phyloP scores from a whole-genome alignment of 2,113 vertebrate genomes.

The Phrynosoma platyrhinos region DNA sequence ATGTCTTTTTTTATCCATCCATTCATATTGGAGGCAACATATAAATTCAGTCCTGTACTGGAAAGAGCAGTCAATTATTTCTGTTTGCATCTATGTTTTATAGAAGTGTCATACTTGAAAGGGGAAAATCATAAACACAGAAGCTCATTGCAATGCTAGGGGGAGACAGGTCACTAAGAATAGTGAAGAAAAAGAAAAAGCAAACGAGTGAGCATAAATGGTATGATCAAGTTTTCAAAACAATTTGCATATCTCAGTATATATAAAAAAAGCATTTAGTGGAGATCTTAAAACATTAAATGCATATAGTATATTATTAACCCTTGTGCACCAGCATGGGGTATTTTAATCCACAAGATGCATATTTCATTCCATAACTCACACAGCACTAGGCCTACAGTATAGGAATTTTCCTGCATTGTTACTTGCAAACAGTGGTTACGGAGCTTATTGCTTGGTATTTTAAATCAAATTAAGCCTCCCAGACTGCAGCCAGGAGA shows the following conservation, averaged over 20 bases:
- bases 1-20: background rate
- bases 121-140: background rate
- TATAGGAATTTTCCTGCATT: too few species aligned
- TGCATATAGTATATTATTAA: background rate
- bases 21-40: background rate
- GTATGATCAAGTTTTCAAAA: background rate
- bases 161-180: background rate
- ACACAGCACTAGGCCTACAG: too few species aligned
- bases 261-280: background rate
- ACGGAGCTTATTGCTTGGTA: too few species aligned
- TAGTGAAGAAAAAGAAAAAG: background rate
- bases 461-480: too few species aligned
- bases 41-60: background rate
- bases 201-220: background rate
- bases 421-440: too few species aligned
- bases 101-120: background rate
- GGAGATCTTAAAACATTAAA: background rate
- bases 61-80: background rate
- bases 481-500: too few species aligned
- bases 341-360: too few species aligned
- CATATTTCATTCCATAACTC: too few species aligned
- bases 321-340: too few species aligned
- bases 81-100: background rate
- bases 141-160: background rate
- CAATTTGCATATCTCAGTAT: background rate